Percentiles rank a stretch among this genome's conserved stretches.
These are phyloP conservation scores for Ormyrus pomaceus DNA, from an alignment of 2,888 invertebrate species.

Conservation along the genomic window DNA sequence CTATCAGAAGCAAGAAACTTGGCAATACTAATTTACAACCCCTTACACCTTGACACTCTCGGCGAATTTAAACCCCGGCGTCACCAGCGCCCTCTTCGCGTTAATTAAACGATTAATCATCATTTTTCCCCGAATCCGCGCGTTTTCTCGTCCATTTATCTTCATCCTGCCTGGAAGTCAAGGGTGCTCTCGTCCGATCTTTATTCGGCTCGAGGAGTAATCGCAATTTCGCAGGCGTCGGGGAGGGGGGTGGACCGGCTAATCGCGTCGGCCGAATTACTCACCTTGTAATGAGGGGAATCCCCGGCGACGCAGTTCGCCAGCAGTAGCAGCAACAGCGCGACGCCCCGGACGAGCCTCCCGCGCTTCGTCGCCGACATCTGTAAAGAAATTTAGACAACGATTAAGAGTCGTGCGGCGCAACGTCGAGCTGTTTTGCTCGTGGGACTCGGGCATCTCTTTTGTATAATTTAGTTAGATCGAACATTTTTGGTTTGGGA, in stretches of 20 bases:
- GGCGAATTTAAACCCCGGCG: neutral
- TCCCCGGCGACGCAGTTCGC: constrained; percentile 48
- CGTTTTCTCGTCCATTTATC: constrained; percentile 47
- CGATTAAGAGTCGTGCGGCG: constrained; percentile 10
- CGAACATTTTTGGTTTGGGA: no score
- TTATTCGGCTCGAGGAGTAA: constrained; percentile 11
- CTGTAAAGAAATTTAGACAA: constrained; percentile 50
- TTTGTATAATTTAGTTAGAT: no score
- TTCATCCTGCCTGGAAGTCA: constrained; percentile 7
- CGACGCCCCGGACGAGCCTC: constrained; percentile 11
- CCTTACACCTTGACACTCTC: no score
- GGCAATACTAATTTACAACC: no score
- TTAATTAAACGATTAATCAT: constrained; percentile 52
- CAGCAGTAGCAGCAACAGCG: constrained; percentile 23
- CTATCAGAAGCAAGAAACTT: no score
- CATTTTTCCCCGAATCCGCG: constrained; percentile 10
- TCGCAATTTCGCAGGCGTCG: constrained; percentile 33
- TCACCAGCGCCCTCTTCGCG: neutral
- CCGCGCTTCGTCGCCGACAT: constrained; percentile 31
- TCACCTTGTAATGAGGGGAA: constrained; percentile 55
- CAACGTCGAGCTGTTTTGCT: no score
- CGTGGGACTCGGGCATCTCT: no score
- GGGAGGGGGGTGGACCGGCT: constrained; percentile 12
- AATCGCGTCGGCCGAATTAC: constrained; percentile 44
- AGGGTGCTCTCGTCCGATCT: constrained; percentile 20